Percentiles rank a stretch among this genome's conserved stretches.
These are phyloP conservation scores for Daubentonia madagascariensis DNA, from an alignment of 2,113 vertebrate genomes.

Conservation along the genomic window DNA sequence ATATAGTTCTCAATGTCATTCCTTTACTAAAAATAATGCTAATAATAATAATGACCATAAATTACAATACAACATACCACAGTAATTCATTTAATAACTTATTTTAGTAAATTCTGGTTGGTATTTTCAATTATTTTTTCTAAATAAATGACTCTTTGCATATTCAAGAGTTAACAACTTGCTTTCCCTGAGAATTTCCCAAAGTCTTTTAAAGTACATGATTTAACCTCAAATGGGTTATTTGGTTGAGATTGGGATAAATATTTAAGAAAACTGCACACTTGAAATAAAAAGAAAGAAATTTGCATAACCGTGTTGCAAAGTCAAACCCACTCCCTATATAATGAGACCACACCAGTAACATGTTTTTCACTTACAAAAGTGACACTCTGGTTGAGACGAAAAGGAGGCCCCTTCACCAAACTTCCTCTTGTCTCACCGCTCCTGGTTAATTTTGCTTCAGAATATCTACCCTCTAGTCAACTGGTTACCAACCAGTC, in stretches of 20 bases:
- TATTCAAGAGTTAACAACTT: constrained; percentile 35
- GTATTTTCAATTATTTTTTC: constrained; percentile 14
- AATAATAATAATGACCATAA: background rate
- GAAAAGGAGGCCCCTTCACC: background rate
- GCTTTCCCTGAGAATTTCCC: constrained; percentile 29
- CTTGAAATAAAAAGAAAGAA: constrained; percentile 10
- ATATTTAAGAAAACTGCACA: constrained; percentile 30
- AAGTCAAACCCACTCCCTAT: background rate
- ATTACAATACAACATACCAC: background rate
- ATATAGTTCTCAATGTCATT: constrained; percentile 68
- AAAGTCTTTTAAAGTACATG: constrained; percentile 26
- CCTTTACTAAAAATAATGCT: constrained; percentile 75
- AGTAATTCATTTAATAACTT: constrained; percentile 41
- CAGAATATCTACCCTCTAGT: background rate
- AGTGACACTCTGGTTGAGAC: background rate
- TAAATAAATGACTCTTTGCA: constrained; percentile 36
- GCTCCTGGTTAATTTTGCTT: background rate
- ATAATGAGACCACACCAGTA: background rate
- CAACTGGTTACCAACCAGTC: background rate
- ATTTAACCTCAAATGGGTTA: constrained; percentile 25
- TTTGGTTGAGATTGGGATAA: constrained; percentile 6
- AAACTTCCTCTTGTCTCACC: background rate
- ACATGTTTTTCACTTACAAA: background rate
- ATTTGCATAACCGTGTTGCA: background rate
- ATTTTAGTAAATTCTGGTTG: constrained; percentile 34